Conservation (phyloP, 2,113 vertebrate species). For the Hoplias malabaricus region DNA sequence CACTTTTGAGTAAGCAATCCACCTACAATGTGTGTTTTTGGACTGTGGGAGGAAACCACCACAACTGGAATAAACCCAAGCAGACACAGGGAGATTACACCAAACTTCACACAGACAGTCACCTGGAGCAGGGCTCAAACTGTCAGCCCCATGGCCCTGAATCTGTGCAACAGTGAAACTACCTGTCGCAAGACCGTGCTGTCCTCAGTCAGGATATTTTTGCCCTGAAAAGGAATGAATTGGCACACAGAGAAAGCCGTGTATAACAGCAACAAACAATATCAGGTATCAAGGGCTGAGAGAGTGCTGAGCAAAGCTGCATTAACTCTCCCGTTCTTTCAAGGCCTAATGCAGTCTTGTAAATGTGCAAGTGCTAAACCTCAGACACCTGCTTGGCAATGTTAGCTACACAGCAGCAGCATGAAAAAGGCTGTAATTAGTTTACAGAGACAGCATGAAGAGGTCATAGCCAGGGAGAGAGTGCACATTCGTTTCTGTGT, state of each 20-base stretch:
- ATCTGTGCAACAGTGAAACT: too few species aligned
- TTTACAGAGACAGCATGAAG: constrained; percentile 25
- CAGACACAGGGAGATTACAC: too few species aligned
- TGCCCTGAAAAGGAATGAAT: not conserved
- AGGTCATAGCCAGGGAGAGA: constrained; percentile 28
- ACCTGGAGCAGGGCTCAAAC: too few species aligned
- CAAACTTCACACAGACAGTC: too few species aligned
- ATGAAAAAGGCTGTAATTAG: constrained; percentile 34
- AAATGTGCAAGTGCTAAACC: constrained; percentile 10
- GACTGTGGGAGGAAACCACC: too few species aligned
- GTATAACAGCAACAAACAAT: not conserved
- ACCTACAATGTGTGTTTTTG: too few species aligned
- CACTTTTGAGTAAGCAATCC: too few species aligned
- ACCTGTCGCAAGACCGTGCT: too few species aligned
- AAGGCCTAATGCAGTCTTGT: not conserved
- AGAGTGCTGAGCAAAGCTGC: not conserved
- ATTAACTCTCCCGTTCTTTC: not conserved
- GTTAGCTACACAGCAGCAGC: constrained; percentile 15
- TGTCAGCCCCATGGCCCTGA: too few species aligned
- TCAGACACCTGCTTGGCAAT: constrained; percentile 25
- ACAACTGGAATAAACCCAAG: too few species aligned
- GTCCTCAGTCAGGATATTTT: not conserved
- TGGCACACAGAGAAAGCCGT: too few species aligned
- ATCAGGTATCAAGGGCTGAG: constrained; percentile 23
- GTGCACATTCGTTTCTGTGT: not conserved